A percentile compares a stretch with the other conserved stretches of the same genome.
These are phyloP conservation scores for Metridium senile DNA, from an alignment of 92 coral and sea anemone genomes.

Conservation along the genomic window DNA sequence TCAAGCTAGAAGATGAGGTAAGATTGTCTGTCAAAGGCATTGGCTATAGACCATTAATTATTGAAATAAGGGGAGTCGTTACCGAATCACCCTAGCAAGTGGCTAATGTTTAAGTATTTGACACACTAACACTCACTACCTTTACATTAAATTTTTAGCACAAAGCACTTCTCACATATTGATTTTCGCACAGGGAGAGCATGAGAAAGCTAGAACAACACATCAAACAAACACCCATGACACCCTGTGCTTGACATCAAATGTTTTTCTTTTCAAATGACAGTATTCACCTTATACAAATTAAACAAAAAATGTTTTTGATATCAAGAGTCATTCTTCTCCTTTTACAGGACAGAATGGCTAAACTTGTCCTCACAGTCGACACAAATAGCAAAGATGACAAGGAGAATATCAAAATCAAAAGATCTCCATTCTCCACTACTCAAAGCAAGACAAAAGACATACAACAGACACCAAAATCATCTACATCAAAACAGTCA, in stretches of 20 bases:
- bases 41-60: too few relatives aligned
- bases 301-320: not conserved
- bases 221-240: too few relatives aligned
- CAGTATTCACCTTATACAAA: not conserved
- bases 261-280: constrained; percentile 2
- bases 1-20: constrained; percentile 71
- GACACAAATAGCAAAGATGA: constrained; percentile 37
- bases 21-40: not conserved
- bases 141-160: too few relatives aligned
- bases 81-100: too few relatives aligned
- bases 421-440: constrained; percentile 41
- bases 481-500: constrained; percentile 4
- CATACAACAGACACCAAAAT: constrained; percentile 15
- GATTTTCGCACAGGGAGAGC: too few relatives aligned
- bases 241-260: too few relatives aligned
- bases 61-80: too few relatives aligned
- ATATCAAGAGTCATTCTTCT: not conserved
- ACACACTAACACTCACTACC: too few relatives aligned
- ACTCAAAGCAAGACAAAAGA: constrained; percentile 26
- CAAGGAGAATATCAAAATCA: constrained; percentile 47
- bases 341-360: constrained; percentile 75
- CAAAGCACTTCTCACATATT: too few relatives aligned
- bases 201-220: too few relatives aligned
- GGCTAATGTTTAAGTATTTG: too few relatives aligned
- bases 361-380: constrained; percentile 59